Base-by-base conservation (phyloP, 1,140 invertebrate species). In the Hypothenemus hampei region DNA sequence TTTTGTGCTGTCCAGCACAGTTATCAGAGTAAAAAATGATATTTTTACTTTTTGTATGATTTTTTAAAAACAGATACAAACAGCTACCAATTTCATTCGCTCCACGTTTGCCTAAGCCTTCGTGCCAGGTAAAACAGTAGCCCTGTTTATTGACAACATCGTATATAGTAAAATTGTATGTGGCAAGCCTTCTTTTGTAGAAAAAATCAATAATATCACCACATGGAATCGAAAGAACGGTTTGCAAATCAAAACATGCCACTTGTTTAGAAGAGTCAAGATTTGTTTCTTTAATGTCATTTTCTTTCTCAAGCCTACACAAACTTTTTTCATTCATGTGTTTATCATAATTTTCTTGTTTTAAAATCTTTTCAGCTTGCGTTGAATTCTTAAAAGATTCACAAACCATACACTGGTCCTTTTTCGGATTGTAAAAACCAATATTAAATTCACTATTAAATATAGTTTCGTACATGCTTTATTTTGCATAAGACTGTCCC, bases 121-220 rank as follows among this genome's bases (percentile, higher is more conserved):
- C 75, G 61, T 72, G 62, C 73, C 75, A 77, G 20, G 74, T 61
- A 57, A 67, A 74, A 47, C 73, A 70, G 6, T 15, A n/a, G 18
- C 13, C 33, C 7, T 40, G n/a, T 29, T 64, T 56, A 10, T 50
- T 65, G 13, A 39, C 57, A 6, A 70, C 36, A 39, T 74, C 64
- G 60, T 57, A 21, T 11, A 70, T 63, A 18, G 66, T 70, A 48
- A 69, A 69, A 47, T 69, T 68, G 8, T 61, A 59, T 21, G 52
- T 61, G 22, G 67, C 65, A 3, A 69, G 58, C 59, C 57, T 66
- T 20, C 49, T 57, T 55, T 69, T 69, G 24, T 69, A 68, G 47
- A 50, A 66, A 52, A n/a, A 68, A 67, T 7, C 49, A 61, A 63
- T 16, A 65, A 26, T 39, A 63, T 21, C n/a, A 11, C 67, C 67